Percentiles rank a stretch among this genome's conserved stretches.
Conservation (phyloP, 2,888 invertebrate genomes). For the Thymelicus lineola region DNA sequence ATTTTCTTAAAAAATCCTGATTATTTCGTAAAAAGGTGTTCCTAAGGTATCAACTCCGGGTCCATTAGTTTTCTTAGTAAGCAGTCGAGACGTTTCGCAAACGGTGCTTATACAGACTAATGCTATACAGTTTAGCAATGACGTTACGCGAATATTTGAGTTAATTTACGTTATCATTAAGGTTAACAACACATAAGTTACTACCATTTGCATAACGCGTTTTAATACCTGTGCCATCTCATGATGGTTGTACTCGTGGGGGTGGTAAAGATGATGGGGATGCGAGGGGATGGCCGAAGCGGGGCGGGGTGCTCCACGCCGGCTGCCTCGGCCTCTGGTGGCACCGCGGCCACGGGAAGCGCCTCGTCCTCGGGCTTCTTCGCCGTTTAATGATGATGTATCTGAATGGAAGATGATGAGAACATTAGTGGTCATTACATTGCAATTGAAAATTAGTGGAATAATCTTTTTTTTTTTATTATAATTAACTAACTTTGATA, state of each 20-base stretch:
- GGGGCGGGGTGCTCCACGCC: slow-evolving; percentile 57
- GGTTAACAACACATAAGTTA: neutral
- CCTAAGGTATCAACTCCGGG: too few relatives aligned
- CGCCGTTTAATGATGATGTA: slow-evolving; percentile 77
- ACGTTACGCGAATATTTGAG: too few relatives aligned
- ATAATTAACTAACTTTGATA: too few relatives aligned
- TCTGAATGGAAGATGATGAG: slow-evolving; percentile 51
- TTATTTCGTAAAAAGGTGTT: too few relatives aligned
- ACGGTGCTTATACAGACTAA: too few relatives aligned
- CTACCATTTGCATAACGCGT: neutral
- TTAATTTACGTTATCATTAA: too few relatives aligned
- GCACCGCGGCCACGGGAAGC: slow-evolving; percentile 51
- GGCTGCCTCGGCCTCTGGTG: slow-evolving; percentile 49
- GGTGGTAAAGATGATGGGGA: slow-evolving; percentile 62
- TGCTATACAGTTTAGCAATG: too few relatives aligned
- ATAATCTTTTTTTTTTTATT: too few relatives aligned
- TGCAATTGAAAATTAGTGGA: too few relatives aligned
- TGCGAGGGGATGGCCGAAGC: slow-evolving; percentile 68
- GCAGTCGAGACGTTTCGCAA: too few relatives aligned
- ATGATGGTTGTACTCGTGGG: slow-evolving; percentile 58
- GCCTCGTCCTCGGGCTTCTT: slow-evolving; percentile 62
- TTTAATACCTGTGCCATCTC: slow-evolving; percentile 69
- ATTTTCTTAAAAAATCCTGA: too few relatives aligned
- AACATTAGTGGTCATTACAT: neutral
- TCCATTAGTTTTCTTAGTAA: too few relatives aligned